Evolutionary conservation across 2,888 invertebrate species (phyloP).

Genomic region (Diachrysia chrysitis): DNA sequence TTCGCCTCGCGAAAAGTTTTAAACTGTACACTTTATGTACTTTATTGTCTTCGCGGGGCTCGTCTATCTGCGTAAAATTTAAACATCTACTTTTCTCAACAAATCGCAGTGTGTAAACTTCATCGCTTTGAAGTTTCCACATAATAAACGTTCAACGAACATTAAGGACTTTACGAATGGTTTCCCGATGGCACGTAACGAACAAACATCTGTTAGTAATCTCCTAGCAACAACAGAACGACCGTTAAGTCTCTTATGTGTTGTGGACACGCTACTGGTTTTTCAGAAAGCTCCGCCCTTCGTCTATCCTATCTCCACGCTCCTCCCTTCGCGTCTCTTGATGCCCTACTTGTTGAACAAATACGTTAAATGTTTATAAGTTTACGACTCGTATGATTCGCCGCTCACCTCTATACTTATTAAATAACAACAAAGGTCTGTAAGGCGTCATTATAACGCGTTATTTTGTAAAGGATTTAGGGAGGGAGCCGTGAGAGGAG

Average conservation of each 20-base stretch:
- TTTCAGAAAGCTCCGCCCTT: constrained; percentile 83
- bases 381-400: constrained; percentile 78
- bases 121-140: constrained; percentile 68
- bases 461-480: constrained; percentile 54
- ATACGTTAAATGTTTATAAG: constrained; percentile 76
- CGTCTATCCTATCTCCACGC: constrained; percentile 78
- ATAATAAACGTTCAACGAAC: constrained; percentile 60
- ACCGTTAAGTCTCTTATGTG: constrained; percentile 81
- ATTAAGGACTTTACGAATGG: constrained; percentile 58
- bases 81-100: constrained; percentile 75
- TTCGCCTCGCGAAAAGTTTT: constrained; percentile 81
- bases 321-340: constrained; percentile 85
- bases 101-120: constrained; percentile 73
- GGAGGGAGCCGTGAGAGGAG: constrained; percentile 55
- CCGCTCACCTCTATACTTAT: constrained; percentile 65
- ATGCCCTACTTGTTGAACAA: constrained; percentile 82
- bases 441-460: constrained; percentile 56
- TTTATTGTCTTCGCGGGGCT: constrained; percentile 83
- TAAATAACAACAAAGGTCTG: constrained; percentile 59
- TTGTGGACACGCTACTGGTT: constrained; percentile 82
- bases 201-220: constrained; percentile 76
- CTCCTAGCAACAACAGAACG: constrained; percentile 79
- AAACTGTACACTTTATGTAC: constrained; percentile 85
- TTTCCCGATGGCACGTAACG: constrained; percentile 68
- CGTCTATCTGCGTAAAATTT: constrained; percentile 79